Conservation (phyloP, 2,888 invertebrate species). For the Coecobrya sp. region DNA sequence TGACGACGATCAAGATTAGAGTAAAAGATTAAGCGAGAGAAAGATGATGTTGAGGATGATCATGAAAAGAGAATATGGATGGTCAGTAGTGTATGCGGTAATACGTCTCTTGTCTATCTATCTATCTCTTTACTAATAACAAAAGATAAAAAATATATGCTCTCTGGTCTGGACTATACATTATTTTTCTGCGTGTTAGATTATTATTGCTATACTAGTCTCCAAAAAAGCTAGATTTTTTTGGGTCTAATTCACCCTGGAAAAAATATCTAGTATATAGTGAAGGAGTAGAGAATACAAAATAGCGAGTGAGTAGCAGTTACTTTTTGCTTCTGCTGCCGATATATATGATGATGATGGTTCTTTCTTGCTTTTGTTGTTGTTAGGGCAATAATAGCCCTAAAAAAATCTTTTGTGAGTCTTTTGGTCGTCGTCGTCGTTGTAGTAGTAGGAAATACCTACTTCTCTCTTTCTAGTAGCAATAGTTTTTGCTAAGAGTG, state of each 20-base stretch:
- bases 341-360: not conserved
- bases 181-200: too few species aligned
- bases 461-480: too few species aligned
- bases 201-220: too few species aligned
- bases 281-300: too few species aligned
- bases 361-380: constrained; percentile 19
- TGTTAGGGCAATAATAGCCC: constrained; percentile 33
- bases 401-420: not conserved
- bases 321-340: not conserved
- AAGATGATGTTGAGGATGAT: constrained; percentile 54
- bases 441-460: constrained; percentile 36
- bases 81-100: constrained; percentile 22
- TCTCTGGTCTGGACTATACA: too few species aligned
- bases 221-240: too few species aligned
- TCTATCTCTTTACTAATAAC: too few species aligned
- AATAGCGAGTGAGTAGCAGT: constrained; percentile 9
- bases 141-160: too few species aligned
- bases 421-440: not conserved
- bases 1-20: constrained; percentile 73
- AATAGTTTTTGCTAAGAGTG: not conserved
- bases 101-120: too few species aligned
- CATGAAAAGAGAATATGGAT: constrained; percentile 47
- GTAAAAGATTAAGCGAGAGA: constrained; percentile 70
- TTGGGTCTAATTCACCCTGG: too few species aligned
- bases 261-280: too few species aligned